Evolutionary conservation across 1,140 invertebrate species (phyloP).

Genomic region (Akabosia matsudoensis): DNA sequence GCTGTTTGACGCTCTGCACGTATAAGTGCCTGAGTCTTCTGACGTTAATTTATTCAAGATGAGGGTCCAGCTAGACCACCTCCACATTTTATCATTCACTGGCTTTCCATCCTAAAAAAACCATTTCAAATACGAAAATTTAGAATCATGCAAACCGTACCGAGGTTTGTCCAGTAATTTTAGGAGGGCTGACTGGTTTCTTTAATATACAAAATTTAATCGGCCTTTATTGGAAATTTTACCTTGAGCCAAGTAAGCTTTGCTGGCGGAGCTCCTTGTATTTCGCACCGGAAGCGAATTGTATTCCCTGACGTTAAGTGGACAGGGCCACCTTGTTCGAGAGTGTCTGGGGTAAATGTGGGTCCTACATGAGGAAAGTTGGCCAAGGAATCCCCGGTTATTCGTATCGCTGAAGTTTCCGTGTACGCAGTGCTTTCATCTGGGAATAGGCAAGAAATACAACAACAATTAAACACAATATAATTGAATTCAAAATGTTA

Average conservation of each 20-base stretch:
- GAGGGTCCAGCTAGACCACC: constrained; percentile 40
- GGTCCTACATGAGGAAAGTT: constrained; percentile 26
- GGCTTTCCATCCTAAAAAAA: constrained; percentile 41
- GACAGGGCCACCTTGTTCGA: constrained; percentile 41
- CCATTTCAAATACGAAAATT: constrained; percentile 3
- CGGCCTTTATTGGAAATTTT: not conserved
- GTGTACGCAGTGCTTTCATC: not conserved
- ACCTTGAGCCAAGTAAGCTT: constrained; percentile 45
- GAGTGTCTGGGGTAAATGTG: constrained; percentile 31
- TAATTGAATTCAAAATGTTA: not conserved
- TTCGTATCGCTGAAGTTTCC: not conserved
- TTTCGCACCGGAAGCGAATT: constrained; percentile 42
- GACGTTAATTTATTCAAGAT: constrained; percentile 36
- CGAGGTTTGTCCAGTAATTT: too few relatives aligned
- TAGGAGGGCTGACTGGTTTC: too few relatives aligned
- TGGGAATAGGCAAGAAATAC: not conserved
- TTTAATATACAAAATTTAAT: too few relatives aligned
- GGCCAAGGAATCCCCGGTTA: not conserved
- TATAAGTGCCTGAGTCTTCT: constrained; percentile 45
- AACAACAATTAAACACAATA: not conserved
- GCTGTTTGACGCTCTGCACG: constrained; percentile 42
- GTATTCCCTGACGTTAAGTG: constrained; percentile 42
- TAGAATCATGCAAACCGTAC: not conserved
- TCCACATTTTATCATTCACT: constrained; percentile 39
- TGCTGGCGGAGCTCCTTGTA: constrained; percentile 38